phyloP scores from a whole-genome alignment of 2,113 vertebrate genomes.

The Hemicordylus capensis region DNA sequence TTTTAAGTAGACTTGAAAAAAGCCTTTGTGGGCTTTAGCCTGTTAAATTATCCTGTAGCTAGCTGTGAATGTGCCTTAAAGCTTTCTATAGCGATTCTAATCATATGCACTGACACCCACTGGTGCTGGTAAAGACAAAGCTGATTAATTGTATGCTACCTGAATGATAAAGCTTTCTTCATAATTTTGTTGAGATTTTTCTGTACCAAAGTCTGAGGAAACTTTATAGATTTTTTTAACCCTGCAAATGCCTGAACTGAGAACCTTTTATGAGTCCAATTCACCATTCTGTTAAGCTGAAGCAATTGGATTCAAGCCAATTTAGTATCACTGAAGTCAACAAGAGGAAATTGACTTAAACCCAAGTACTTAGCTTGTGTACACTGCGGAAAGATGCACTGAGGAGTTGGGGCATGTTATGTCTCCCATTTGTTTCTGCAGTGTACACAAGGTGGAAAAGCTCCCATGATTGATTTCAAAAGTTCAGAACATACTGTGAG shows the following conservation, averaged over 20 bases:
- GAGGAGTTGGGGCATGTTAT: background rate
- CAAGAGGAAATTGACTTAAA: background rate
- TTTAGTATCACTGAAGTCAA: background rate
- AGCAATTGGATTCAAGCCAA: background rate
- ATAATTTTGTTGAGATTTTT: conserved; percentile 17
- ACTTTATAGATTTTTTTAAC: conserved; percentile 19
- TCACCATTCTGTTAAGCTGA: background rate
- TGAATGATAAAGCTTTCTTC: conserved; percentile 44
- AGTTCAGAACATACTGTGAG: background rate
- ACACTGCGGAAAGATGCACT: background rate
- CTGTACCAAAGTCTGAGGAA: conserved; percentile 25
- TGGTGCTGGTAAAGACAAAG: conserved; percentile 44
- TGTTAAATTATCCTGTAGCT: conserved; percentile 36
- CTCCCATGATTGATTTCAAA: conserved; percentile 10
- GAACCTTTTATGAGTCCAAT: background rate
- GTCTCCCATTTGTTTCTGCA: background rate
- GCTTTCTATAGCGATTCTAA: conserved; percentile 39
- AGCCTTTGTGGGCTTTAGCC: conserved; percentile 8
- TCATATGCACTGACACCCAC: conserved; percentile 26
- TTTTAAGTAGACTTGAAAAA: conserved; percentile 15
- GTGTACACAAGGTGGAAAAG: background rate
- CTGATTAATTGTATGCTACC: conserved; percentile 48
- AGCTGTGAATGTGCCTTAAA: conserved; percentile 51
- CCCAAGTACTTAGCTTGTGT: background rate
- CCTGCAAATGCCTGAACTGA: conserved; percentile 5